Evolutionary conservation across 2,888 invertebrate species (phyloP).

Genomic region (Agonopterix arenella): DNA sequence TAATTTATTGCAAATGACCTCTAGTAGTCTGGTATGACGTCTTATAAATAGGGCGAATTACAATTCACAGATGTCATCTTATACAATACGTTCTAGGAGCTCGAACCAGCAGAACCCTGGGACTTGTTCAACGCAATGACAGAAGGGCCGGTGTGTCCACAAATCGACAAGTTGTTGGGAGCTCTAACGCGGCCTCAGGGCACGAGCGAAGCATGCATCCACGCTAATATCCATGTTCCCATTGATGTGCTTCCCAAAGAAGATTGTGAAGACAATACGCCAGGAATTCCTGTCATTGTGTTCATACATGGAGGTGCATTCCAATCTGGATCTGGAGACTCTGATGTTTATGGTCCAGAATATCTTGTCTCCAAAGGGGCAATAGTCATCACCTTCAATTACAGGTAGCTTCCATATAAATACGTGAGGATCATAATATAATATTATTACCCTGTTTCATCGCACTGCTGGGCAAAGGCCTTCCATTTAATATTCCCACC

Average conservation of each 20-base stretch:
- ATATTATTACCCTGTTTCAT: too few relatives aligned
- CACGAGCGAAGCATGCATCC: conserved; percentile 52
- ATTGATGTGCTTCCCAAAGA: background rate
- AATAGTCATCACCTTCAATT: conserved; percentile 64
- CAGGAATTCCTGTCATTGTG: conserved; percentile 46
- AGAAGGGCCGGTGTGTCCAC: conserved; percentile 79
- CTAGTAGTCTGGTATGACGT: too few relatives aligned
- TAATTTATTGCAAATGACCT: too few relatives aligned
- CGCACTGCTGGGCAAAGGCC: too few relatives aligned
- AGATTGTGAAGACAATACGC: background rate
- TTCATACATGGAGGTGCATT: conserved; percentile 65
- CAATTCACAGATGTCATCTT: too few relatives aligned
- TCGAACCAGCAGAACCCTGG: conserved; percentile 71
- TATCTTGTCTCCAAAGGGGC: conserved; percentile 47
- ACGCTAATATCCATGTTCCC: conserved; percentile 40
- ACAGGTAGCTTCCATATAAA: conserved; percentile 34
- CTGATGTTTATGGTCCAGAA: conserved; percentile 56
- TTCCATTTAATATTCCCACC: too few relatives aligned
- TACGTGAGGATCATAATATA: too few relatives aligned
- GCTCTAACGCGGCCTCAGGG: conserved; percentile 28
- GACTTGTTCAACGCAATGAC: conserved; percentile 63
- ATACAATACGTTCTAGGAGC: conserved; percentile 50
- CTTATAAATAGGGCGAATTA: too few relatives aligned
- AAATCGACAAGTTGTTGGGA: conserved; percentile 63
- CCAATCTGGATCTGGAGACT: conserved; percentile 54